Evolutionary conservation across 2,797 vertebrate genomes (phyloP), one percentile per base, ranked within the genome.

Genomic region (Philypnodon macrostomus): DNA sequence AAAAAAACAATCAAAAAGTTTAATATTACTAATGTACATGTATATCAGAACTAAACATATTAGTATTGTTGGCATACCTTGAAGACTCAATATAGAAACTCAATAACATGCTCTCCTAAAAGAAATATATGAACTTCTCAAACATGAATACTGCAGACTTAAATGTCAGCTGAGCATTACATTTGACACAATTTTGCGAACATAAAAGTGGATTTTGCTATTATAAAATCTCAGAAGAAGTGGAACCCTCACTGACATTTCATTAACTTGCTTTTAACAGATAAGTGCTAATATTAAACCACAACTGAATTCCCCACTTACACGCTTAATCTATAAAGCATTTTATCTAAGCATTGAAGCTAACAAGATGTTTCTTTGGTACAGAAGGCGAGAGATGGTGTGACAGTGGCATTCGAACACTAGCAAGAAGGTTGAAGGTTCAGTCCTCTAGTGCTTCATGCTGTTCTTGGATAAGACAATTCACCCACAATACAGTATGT

Each of bases 231-330:
- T n/a, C n/a, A n/a, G n/a, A n/a, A n/a, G n/a, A n/a, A 36, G 29
- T 30, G 16, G 7, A 35, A 12, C 37, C 13, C 23, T 38, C 21
- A 7, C 26, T 24, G 40, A 35, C 13, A 13, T 66, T 66, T 60
- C 36, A 52, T 52, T 60, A 30, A 30, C 38, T 56, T 67, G 14
- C 58, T 52, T 30, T 47, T 51, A n/a, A 33, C n/a, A n/a, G n/a
- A 64, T 50, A 45, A 64, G 57, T 64, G 50, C 47, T 21, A 45
- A 46, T 24, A 46, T n/a, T n/a, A n/a, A n/a, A n/a, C n/a, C n/a
- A n/a, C n/a, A 21, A n/a, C 14, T 19, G 11, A 10, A n/a, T 38
- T 38, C 16, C 21, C 21, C 21, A 23, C 21, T 23, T 41, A 23
- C 23, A 40, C 3, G 21, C 10, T 46, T 13, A 38, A 60, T 60